phyloP scores from a whole-genome alignment of 2,888 invertebrate genomes.

The Disparrhopalites patrizii region DNA sequence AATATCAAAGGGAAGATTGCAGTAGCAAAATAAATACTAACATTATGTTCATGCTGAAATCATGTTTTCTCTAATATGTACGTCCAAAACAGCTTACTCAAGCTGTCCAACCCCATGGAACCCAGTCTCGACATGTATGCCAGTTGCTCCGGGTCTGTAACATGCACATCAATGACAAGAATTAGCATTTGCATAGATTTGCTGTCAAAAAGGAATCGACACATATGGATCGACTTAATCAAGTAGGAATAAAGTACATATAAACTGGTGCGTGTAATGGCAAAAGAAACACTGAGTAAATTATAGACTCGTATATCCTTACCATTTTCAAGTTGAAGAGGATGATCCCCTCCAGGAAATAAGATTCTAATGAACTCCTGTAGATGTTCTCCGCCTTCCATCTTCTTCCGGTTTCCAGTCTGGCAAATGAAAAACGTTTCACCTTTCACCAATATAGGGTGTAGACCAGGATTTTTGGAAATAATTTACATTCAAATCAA shows the following conservation, averaged over 20 bases:
- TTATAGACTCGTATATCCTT: too few relatives aligned
- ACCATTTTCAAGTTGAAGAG: constrained; percentile 4
- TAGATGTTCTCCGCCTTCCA: constrained; percentile 26
- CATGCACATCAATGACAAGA: too few relatives aligned
- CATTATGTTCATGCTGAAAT: background rate
- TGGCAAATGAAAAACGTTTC: too few relatives aligned
- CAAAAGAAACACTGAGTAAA: too few relatives aligned
- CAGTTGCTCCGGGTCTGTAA: constrained; percentile 37
- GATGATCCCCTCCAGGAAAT: constrained; percentile 30
- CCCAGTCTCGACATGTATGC: constrained; percentile 40
- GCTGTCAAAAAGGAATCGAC: too few relatives aligned
- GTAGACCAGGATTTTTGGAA: too few relatives aligned
- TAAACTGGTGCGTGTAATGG: too few relatives aligned
- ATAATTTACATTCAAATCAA: too few relatives aligned
- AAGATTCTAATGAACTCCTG: constrained; percentile 30
- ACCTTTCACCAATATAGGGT: too few relatives aligned
- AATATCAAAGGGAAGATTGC: constrained; percentile 10
- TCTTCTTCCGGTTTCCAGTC: too few relatives aligned
- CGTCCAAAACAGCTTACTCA: constrained; percentile 31
- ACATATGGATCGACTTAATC: background rate
- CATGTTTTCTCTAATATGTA: background rate
- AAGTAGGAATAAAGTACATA: too few relatives aligned
- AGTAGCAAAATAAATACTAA: background rate
- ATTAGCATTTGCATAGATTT: too few relatives aligned
- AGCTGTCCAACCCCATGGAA: constrained; percentile 44